Conservation (phyloP, 2,888 invertebrate species). For the Drosophila mettleri region DNA sequence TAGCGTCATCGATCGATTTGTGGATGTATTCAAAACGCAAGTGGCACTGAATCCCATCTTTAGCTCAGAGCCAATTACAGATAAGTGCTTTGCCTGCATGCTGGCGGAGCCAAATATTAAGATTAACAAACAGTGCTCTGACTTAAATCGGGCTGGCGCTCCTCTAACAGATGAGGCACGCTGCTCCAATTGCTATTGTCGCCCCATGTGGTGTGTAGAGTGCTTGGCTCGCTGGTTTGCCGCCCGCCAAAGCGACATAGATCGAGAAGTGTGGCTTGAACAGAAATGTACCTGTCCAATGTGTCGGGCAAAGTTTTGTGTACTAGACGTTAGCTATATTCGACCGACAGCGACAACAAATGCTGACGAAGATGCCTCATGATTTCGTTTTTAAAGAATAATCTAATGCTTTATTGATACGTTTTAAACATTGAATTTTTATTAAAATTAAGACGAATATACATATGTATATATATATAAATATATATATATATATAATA, state of each 20-base stretch:
- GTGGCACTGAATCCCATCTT: conserved; percentile 89
- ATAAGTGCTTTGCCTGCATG: conserved; percentile 96
- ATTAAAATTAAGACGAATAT: conserved; percentile 55
- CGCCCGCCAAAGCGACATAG: conserved; percentile 90
- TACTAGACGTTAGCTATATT: conserved; percentile 91
- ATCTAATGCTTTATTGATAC: conserved; percentile 66
- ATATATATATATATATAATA: conserved; percentile 11
- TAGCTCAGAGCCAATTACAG: conserved; percentile 89
- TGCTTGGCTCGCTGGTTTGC: conserved; percentile 96
- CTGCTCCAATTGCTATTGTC: conserved; percentile 88
- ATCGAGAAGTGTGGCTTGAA: conserved; percentile 91
- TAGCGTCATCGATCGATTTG: conserved; percentile 92
- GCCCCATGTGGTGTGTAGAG: conserved; percentile 95
- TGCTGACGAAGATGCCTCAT: conserved; percentile 39
- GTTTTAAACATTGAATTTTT: conserved; percentile 46
- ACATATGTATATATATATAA: conserved; percentile 33
- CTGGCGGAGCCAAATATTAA: conserved; percentile 91
- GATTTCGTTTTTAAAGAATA: conserved; percentile 53
- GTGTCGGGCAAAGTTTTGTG: conserved; percentile 93
- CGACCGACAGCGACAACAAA: conserved; percentile 16
- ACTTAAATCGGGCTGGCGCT: conserved; percentile 84
- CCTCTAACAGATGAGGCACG: conserved; percentile 83
- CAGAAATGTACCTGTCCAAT: conserved; percentile 95
- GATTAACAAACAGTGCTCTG: conserved; percentile 89
- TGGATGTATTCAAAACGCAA: conserved; percentile 92